Base-by-base conservation (phyloP, 1,140 invertebrate genomes). In the Macrostomum lignano region DNA sequence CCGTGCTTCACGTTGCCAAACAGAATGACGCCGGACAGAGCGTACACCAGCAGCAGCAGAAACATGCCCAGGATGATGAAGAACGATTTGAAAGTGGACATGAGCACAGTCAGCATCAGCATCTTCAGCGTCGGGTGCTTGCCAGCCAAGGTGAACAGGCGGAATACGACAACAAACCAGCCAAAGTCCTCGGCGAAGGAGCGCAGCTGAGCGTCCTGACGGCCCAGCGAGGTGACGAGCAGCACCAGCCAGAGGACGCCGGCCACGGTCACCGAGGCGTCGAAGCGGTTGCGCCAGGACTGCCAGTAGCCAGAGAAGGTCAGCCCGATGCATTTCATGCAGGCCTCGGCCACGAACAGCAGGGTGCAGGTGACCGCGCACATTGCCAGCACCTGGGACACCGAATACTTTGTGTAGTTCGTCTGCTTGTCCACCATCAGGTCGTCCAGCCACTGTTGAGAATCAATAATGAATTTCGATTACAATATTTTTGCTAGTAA, bases 31-130 rank as follows among this genome's bases (percentile, higher is more conserved):
- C 91, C 91, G 30, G 82, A 78, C 36, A 94, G 67, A 3, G 88
- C 91, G 58, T 99, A 98, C 51, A 91, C 94, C 47, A 98, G 76
- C 35, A 99, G 91, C 19, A 98, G 62, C 2, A 98, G 61, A 54
- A 96, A 96, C 86, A 98, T 94, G 39, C 86, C 86, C 61, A 93
- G 88, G 42, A 98, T 99, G 55, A 98, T 96, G 61, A 99, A 99
- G 58, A 96, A 96, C 54, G 77, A 86, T 64, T 96, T 96, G 60
- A 88, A 93, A 32, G 98, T 86, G n/a, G 84, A 93, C 30, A 96
- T 86, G 24, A 86, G 79, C 22, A 70, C 66, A 1, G 86, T 96
- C 43, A 93, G 61, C 84, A 94, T 98, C 33, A 99, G 61, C 91
- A 98, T 98, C 65, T 94, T 94, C n/a, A 98, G 62, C 1, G 91